Evolutionary conservation across 2,888 invertebrate species (phyloP), one percentile per base, ranked within the genome.

Genomic region (Girardia tigrina): DNA sequence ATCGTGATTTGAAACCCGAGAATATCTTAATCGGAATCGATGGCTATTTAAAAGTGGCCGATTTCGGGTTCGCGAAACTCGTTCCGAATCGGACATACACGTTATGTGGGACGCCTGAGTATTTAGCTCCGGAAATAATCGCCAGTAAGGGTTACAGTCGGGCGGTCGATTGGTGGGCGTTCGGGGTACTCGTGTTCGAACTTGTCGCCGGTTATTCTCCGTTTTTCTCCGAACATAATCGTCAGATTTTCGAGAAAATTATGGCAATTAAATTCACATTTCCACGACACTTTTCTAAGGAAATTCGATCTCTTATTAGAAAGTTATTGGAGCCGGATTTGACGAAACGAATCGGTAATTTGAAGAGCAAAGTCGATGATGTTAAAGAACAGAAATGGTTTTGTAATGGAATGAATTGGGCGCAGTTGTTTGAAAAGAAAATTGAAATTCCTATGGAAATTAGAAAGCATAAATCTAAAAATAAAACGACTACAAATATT

Each of bases 1-100:
- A 76, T 56, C 76, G 76, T 6, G 76, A 76, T 56, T 27, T 76
- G 75, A 76, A 76, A 28, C 76, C 76, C 4, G 76, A 76, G 27
- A 76, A 76, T 76, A 23, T 76, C n/a, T 14, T 76, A 16, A 75
- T 76, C 6, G 26, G 26, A 26, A n/a, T 12, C 27, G 56, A 75
- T 23, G 76, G 76, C 20, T 76, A 77, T 36, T 29, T 76, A 23
- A 76, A 76, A 27, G 29, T 76, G 6, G 42, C 42, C 29, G 76
- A 76, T 36, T 76, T 76, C 23, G 76, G 76, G 6, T 76, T 76
- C 23, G 76, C 77, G 29, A 76, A 76, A 27, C 14, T 23, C 20
- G 36, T 20, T 16, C 75, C 28, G 76, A 71, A 36, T 0, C 16
- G 76, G 6, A 56, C 29, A 8, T 75, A 20, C n/a, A 76, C 76